Evolutionary conservation across 1,140 invertebrate species (phyloP), one percentile per base, ranked within the genome.

Genomic region (Tribolium madens): DNA sequence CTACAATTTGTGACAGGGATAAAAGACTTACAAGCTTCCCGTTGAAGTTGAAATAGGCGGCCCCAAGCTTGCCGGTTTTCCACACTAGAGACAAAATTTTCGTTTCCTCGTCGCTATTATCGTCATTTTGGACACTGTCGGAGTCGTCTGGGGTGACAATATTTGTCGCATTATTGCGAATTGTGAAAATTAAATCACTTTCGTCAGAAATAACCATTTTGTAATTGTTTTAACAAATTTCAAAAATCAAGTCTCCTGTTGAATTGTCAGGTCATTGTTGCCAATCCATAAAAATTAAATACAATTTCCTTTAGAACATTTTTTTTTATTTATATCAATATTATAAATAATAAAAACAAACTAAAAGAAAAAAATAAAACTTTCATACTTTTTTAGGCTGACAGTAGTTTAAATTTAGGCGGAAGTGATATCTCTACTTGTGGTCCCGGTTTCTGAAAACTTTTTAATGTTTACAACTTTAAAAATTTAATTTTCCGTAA

Each of bases 11-110:
- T 4, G 0, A 3, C 1, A 26, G 21, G 7, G 36, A 10, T 0
- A 53, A 70, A 53, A 73, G 31, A 68, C 82, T 81, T 50, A 86
- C 84, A 18, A 87, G 84, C 69, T 88, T 85, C 81, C 89, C 91
- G 57, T 89, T 85, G n/a, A 91, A 83, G 79, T 91, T 90, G 84
- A 93, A 95, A 83, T 90, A 92, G 0, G 92, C 91, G 9, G 91
- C 90, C 33, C 92, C 92, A 13, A 94, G 81, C 81, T 88, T 87
- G 31, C 88, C 88, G 21, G 85, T 84, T 76, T 86, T 84, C 82
- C 87, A 87, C 74, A 86, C 84, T 2, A 87, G 84, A 64, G 85
- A 85, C 72, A 89, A 80, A 47, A 90, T 83, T 18, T 77, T 78
- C 9, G 33, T 57, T 14, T 76, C 21, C 9, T 76, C 74, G 12